Evolutionary conservation across 2,797 vertebrate species (phyloP), one percentile per base, ranked within the genome.

Genomic region (Tadarida brasiliensis): DNA sequence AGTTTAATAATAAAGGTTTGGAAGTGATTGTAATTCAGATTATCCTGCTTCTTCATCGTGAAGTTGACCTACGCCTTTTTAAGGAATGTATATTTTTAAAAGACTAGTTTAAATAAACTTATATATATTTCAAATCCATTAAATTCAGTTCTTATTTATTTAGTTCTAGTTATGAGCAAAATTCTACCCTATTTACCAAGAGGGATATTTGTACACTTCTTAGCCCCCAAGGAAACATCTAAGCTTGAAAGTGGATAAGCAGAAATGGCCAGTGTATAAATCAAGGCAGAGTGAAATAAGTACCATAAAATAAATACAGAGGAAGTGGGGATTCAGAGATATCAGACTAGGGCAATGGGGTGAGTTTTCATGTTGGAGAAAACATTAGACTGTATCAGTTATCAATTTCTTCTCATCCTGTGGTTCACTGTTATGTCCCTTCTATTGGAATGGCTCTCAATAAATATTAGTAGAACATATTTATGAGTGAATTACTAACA

Each of bases 401-500:
- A 56, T 30, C 11, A 44, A 11, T 16, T 77, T 89, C 74, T 91
- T 90, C 73, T 92, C 10, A 30, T 26, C 4, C 10, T 83, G 3
- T 7, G 74, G 22, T 59, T 85, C 28, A 26, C 5, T 28, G 11
- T 16, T 74, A 30, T 59, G 33, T 17, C 17, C 5, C 35, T 76
- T 88, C 61, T 88, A 44, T 30, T 70, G 35, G 28, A 88, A 93
- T 1, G 49, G 5, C 12, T 7, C 24, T 82, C 19, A 9, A 65
- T 30, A 93, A 92, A 90, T 35, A 80, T 47, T 87, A 83, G 30
- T 14, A 89, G 44, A 87, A 78, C 26, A 63, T 56, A 90, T 74
- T 85, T 94, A 87, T 61, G 57, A 90, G 80, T 74, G n/a, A 95
- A 95, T 86, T 82, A 51, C 20, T 92, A 35, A 90, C 33, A 87